Evolutionary conservation across 2,888 invertebrate species (phyloP).

Genomic region (Drosophila bunnanda): DNA sequence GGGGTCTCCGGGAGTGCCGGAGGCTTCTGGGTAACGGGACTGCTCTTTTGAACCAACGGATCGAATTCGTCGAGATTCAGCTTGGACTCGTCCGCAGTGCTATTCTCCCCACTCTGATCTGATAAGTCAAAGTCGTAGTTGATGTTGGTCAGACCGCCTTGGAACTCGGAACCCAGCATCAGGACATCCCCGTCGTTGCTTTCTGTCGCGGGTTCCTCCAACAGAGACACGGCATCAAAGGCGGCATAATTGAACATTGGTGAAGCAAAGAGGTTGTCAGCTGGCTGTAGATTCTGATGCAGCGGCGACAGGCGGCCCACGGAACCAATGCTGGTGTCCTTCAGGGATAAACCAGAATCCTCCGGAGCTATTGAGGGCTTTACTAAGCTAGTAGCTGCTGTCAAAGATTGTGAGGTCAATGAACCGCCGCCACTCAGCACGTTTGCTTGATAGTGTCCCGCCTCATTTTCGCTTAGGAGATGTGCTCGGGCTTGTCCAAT

Average conservation of each 20-base stretch:
- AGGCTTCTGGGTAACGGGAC: constrained; percentile 11
- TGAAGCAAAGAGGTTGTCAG: constrained; percentile 87
- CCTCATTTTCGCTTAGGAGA: constrained; percentile 29
- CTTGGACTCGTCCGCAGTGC: constrained; percentile 86
- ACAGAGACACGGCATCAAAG: constrained; percentile 86
- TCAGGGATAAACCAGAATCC: constrained; percentile 59
- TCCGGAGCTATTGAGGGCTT: constrained; percentile 16
- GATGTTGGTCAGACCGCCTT: constrained; percentile 88
- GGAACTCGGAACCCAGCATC: constrained; percentile 85
- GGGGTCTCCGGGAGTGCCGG: constrained; percentile 22
- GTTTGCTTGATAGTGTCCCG: constrained; percentile 82
- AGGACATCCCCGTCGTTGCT: constrained; percentile 87
- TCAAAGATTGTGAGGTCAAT: constrained; percentile 31
- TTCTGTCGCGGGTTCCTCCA: constrained; percentile 84
- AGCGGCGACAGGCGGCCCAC: constrained; percentile 77
- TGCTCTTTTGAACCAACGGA: constrained; percentile 70
- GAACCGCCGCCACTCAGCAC: constrained; percentile 71
- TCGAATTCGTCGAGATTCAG: constrained; percentile 84
- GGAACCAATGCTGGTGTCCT: constrained; percentile 64
- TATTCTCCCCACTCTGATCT: constrained; percentile 90
- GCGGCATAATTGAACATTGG: constrained; percentile 86
- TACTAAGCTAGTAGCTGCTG: constrained; percentile 8
- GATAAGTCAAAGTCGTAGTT: constrained; percentile 92
- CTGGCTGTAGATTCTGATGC: constrained; percentile 58
- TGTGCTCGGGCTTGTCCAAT: constrained; percentile 71